Percentiles rank a stretch among this genome's conserved stretches.
These are phyloP conservation scores for Catharus minimus DNA, from an alignment of 2,113 vertebrate species.

Conservation along the genomic window DNA sequence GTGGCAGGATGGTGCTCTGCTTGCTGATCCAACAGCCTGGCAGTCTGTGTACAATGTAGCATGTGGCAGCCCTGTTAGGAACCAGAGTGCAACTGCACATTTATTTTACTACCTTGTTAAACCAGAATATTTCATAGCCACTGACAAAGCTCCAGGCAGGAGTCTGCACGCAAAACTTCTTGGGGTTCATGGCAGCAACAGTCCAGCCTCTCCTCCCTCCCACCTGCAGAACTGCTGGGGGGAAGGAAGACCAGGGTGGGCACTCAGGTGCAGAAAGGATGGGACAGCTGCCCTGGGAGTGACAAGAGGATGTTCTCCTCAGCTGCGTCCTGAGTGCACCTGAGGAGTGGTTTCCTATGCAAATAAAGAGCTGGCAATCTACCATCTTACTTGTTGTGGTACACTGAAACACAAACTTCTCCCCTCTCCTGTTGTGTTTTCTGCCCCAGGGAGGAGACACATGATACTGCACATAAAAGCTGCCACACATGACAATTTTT, in stretches of 20 bases:
- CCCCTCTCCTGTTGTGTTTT: not conserved
- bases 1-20: not conserved
- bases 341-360: not conserved
- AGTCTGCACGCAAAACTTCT: not conserved
- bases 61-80: not conserved
- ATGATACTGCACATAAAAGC: not conserved
- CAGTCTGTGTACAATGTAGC: not conserved
- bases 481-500: not conserved
- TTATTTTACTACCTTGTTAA: constrained; percentile 30
- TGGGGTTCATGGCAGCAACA: not conserved
- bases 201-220: not conserved
- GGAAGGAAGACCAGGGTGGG: not conserved
- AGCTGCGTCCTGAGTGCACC: not conserved
- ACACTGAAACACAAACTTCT: not conserved
- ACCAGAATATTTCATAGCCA: not conserved
- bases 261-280: not conserved
- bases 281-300: not conserved
- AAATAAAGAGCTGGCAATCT: not conserved
- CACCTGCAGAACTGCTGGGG: not conserved
- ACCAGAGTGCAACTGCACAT: not conserved
- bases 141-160: not conserved
- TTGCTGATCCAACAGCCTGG: not conserved
- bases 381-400: not conserved
- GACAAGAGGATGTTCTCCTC: not conserved
- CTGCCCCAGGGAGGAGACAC: constrained; percentile 3